Percentiles rank a stretch among this genome's conserved stretches.
Evolutionary conservation across 53 echinoderm and acorn worm species (phyloP).

Genomic region (Antedon mediterranea): DNA sequence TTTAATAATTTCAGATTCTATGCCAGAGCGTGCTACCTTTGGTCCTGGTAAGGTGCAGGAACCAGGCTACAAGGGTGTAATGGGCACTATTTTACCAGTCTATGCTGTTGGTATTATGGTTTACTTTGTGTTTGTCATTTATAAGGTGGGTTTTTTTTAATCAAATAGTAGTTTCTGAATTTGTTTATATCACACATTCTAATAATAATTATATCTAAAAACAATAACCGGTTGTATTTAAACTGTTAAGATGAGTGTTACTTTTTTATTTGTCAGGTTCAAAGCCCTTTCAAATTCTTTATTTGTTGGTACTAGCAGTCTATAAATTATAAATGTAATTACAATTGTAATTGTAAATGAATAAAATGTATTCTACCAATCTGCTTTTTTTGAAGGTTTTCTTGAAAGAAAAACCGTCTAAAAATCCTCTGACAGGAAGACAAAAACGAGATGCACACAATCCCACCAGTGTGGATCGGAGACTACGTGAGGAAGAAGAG

Average conservation of each 20-base stretch:
- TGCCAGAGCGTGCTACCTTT: neutral
- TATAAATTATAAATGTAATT: no score
- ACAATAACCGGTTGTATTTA: no score
- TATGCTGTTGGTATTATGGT: slow-evolving; percentile 79
- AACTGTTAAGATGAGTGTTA: no score
- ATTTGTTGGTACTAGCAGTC: no score
- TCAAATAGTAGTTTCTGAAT: no score
- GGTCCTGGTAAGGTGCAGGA: neutral
- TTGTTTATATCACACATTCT: no score
- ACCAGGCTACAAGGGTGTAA: slow-evolving; percentile 26
- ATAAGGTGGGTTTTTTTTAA: slow-evolving; percentile 79
- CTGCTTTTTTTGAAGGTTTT: slow-evolving; percentile 4
- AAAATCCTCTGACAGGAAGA: neutral
- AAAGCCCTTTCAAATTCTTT: no score
- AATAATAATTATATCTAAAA: no score
- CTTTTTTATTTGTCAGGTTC: no score
- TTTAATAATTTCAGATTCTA: neutral
- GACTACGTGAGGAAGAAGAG: slow-evolving; percentile 2
- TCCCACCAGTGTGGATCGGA: neutral
- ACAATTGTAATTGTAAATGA: no score
- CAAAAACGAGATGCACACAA: neutral
- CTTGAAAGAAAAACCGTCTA: neutral
- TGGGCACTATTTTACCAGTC: slow-evolving; percentile 90
- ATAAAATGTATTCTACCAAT: no score
- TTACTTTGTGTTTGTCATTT: slow-evolving; percentile 87